Evolutionary conservation across 2,113 vertebrate species (phyloP).

Genomic region (Proterorhinus semilunaris): DNA sequence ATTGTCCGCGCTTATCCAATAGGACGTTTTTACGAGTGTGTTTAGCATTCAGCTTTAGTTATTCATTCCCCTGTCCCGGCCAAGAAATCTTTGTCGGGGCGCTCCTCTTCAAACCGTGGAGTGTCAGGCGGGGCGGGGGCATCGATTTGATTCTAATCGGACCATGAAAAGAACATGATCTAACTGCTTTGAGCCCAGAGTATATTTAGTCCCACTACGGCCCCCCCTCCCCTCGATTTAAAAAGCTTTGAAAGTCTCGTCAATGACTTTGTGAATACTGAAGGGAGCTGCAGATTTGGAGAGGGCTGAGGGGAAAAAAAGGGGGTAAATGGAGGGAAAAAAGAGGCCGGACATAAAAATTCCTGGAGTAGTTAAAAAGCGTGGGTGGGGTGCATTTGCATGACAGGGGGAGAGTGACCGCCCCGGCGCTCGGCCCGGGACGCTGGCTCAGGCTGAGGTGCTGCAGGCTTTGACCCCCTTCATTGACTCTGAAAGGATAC

Average conservation of each 20-base stretch:
- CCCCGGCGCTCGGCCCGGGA: slow-evolving; percentile 86
- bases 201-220: slow-evolving; percentile 96
- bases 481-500: slow-evolving; percentile 98
- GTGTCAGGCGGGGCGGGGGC: slow-evolving; percentile 84
- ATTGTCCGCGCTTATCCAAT: slow-evolving; percentile 86
- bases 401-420: slow-evolving; percentile 90
- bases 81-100: slow-evolving; percentile 90
- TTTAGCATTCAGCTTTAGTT: slow-evolving; percentile 95
- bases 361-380: slow-evolving; percentile 97
- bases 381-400: slow-evolving; percentile 96
- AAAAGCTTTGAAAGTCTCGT: slow-evolving; percentile 99
- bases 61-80: slow-evolving; percentile 81
- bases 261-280: slow-evolving; percentile 97
- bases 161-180: slow-evolving; percentile 99
- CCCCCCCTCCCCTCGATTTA: slow-evolving; percentile 82
- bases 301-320: slow-evolving; percentile 68
- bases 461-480: slow-evolving; percentile 95
- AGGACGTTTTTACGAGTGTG: slow-evolving; percentile 89
- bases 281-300: slow-evolving; percentile 65
- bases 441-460: slow-evolving; percentile 76
- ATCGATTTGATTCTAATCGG: slow-evolving; percentile 99
- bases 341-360: slow-evolving; percentile 98
- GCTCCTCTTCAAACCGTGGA: slow-evolving; percentile 90
- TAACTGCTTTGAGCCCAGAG: slow-evolving; percentile 98
- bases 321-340: slow-evolving; percentile 72